Percentiles rank a stretch among this genome's conserved stretches.
Conservation (phyloP, 2,888 invertebrate genomes). For the Polyommatus iphigenia region DNA sequence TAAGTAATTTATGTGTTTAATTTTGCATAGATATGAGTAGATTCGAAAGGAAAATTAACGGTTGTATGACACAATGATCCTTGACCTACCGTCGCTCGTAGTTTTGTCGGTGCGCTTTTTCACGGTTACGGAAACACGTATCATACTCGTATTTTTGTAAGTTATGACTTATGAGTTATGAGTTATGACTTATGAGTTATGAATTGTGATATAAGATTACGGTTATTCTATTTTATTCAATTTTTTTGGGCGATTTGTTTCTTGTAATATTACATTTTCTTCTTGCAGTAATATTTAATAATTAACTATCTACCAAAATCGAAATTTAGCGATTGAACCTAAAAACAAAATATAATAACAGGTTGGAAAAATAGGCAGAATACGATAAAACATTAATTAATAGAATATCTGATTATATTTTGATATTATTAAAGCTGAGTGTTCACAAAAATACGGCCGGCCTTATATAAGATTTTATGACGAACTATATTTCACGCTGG, state of each 20-base stretch:
- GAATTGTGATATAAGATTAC: neutral
- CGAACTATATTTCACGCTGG: constrained; percentile 15
- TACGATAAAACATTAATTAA: neutral
- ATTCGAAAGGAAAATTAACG: constrained; percentile 60
- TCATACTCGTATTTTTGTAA: constrained; percentile 5
- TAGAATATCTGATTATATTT: neutral
- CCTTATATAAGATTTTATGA: constrained; percentile 7
- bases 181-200: too few species aligned
- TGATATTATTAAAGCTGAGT: neutral
- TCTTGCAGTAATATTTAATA: neutral
- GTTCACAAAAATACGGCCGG: neutral
- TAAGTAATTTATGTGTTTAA: constrained; percentile 26
- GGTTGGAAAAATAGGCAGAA: too few species aligned
- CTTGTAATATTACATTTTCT: neutral
- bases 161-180: neutral
- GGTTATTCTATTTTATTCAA: neutral
- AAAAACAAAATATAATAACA: too few species aligned
- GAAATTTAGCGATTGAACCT: too few species aligned
- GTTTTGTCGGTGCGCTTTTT: constrained; percentile 48
- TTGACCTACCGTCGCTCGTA: constrained; percentile 64
- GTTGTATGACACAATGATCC: constrained; percentile 62
- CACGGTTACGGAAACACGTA: constrained; percentile 46
- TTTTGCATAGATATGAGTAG: constrained; percentile 45
- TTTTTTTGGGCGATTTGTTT: neutral
- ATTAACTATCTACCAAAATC: too few species aligned